Percentiles rank a stretch among this genome's conserved stretches.
phyloP scores from a whole-genome alignment of 1,140 invertebrate genomes.

The Heliconius eleuchia region DNA sequence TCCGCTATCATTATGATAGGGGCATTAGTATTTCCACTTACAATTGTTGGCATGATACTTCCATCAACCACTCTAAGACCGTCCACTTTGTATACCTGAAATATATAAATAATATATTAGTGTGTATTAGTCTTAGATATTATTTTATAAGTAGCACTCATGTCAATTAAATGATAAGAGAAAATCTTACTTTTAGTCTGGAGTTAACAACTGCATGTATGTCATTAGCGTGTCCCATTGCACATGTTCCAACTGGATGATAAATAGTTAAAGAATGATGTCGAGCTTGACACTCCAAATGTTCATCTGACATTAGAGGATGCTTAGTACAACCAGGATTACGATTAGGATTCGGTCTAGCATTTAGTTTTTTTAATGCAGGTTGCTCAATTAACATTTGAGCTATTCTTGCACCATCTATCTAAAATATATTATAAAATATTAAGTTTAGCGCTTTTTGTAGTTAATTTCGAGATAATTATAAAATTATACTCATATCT shows the following conservation, averaged over 20 bases:
- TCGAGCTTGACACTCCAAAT: conserved; percentile 78
- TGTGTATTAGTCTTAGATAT: no score
- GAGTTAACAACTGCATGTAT: conserved; percentile 81
- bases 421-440: conserved; percentile 66
- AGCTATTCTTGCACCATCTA: conserved; percentile 87
- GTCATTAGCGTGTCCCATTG: conserved; percentile 83
- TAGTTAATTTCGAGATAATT: background rate
- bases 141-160: background rate
- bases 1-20: conserved; percentile 96
- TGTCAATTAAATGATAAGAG: background rate
- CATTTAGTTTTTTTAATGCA: conserved; percentile 84
- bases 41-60: conserved; percentile 90
- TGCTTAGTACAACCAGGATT: conserved; percentile 83
- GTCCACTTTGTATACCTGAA: conserved; percentile 86
- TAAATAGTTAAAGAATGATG: conserved; percentile 77
- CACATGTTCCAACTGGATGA: conserved; percentile 82
- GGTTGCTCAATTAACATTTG: conserved; percentile 84
- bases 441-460: background rate
- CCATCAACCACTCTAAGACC: conserved; percentile 90
- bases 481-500: no score
- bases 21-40: conserved; percentile 92
- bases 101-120: conserved; percentile 7
- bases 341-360: conserved; percentile 83
- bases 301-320: conserved; percentile 83
- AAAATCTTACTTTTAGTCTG: conserved; percentile 55